Evolutionary conservation across 2,797 vertebrate genomes (phyloP).

Genomic region (Lophotriccus pileatus): DNA sequence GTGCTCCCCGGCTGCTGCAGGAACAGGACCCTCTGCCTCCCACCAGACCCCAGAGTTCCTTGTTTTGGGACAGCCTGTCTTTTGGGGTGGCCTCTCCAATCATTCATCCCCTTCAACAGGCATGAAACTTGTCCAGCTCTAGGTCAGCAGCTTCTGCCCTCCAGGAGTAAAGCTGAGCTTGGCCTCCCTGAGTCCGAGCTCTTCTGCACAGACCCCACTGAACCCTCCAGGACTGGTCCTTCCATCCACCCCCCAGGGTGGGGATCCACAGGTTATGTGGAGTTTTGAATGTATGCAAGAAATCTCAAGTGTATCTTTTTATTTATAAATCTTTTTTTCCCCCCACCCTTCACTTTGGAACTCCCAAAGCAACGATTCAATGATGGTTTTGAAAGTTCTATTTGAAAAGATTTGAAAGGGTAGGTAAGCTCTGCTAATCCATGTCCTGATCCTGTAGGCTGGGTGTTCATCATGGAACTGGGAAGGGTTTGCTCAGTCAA

Average conservation of each 20-base stretch:
- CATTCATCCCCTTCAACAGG: background rate
- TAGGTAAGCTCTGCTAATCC: background rate
- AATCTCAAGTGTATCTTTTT: background rate
- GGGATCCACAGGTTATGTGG: background rate
- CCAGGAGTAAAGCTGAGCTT: background rate
- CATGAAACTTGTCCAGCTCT: background rate
- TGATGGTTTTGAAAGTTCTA: background rate
- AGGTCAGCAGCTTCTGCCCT: background rate
- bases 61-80: background rate
- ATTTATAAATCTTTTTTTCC: background rate
- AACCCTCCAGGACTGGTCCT: background rate
- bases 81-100: background rate
- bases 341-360: background rate
- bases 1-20: rapidly evolving
- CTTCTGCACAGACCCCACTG: background rate
- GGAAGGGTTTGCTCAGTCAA: background rate
- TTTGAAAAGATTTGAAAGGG: background rate
- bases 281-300: background rate
- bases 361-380: background rate
- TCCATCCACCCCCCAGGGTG: background rate
- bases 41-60: background rate
- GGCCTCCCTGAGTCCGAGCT: background rate
- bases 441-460: background rate
- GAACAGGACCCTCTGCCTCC: background rate
- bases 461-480: background rate